Percentiles rank a stretch among this genome's conserved stretches.
Evolutionary conservation across 64 coral and sea anemone genomes (phyloP).

Genomic region (Dendronephthya gigantea): DNA sequence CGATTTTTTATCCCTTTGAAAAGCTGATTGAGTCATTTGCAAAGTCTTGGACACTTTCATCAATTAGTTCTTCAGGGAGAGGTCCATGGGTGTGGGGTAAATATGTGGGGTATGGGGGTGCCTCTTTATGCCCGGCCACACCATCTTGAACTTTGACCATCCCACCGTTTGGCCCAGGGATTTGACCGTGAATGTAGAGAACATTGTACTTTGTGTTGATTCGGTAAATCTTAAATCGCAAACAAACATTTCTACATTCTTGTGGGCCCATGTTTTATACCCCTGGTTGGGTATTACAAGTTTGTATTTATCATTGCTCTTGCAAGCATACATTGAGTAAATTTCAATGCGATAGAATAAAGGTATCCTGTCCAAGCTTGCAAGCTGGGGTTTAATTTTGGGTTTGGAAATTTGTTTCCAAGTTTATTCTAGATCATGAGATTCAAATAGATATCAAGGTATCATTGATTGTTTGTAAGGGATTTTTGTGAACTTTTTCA

Average conservation of each 20-base stretch:
- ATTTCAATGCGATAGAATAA: too few relatives aligned
- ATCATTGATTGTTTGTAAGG: too few relatives aligned
- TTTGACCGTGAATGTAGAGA: conserved; percentile 71
- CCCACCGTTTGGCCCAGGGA: conserved; percentile 70
- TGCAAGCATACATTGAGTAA: too few relatives aligned
- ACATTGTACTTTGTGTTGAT: conserved; percentile 97
- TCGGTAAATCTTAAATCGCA: conserved; percentile 48
- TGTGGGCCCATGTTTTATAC: too few relatives aligned
- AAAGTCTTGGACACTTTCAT: conserved; percentile 68
- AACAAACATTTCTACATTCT: background rate
- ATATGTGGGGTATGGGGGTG: conserved; percentile 89
- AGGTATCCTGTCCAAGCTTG: too few relatives aligned
- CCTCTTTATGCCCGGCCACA: conserved; percentile 44
- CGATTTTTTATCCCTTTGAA: conserved; percentile 6
- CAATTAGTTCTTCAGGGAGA: conserved; percentile 66
- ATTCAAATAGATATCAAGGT: too few relatives aligned
- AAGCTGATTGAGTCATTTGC: conserved; percentile 41
- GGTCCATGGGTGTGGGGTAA: conserved; percentile 55
- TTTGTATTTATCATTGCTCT: too few relatives aligned
- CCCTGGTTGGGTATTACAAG: too few relatives aligned
- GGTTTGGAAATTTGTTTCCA: too few relatives aligned
- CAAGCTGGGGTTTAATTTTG: too few relatives aligned
- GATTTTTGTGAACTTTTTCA: too few relatives aligned
- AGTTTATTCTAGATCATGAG: too few relatives aligned
- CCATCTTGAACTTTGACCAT: conserved; percentile 61